These are phyloP conservation scores for Forbesichthys papilliferus DNA, from an alignment of 2,113 vertebrate genomes.

Conservation along the genomic window DNA sequence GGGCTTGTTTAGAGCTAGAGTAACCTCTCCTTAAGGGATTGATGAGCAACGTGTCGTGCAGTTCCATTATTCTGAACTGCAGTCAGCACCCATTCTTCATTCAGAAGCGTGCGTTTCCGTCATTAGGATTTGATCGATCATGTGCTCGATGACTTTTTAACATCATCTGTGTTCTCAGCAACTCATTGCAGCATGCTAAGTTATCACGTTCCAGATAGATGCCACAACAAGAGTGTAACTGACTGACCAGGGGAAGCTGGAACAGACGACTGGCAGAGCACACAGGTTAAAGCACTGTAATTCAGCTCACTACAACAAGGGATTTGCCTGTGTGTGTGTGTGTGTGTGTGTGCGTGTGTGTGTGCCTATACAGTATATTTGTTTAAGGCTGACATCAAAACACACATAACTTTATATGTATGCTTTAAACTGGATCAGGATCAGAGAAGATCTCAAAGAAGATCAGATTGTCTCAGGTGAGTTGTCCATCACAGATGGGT, in stretches of 20 bases:
- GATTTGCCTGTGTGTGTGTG: neutral
- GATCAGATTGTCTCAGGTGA: too few relatives aligned
- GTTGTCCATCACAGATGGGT: too few relatives aligned
- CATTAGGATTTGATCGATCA: neutral
- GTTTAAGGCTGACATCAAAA: neutral
- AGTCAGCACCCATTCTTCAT: neutral
- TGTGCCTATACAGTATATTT: neutral
- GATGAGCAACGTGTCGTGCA: too few relatives aligned
- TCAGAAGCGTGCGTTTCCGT: neutral
- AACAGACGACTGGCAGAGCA: neutral
- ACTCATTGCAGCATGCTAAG: conserved; percentile 22
- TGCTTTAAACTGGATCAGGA: neutral
- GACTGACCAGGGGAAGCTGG: conserved; percentile 10
- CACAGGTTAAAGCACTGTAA: neutral
- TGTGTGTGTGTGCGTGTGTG: neutral
- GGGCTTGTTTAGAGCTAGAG: too few relatives aligned
- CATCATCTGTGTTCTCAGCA: conserved; percentile 12
- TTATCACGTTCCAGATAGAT: conserved; percentile 11
- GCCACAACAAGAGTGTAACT: neutral
- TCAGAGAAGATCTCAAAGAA: neutral
- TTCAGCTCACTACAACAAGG: neutral
- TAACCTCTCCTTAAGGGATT: too few relatives aligned
- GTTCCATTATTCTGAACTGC: neutral
- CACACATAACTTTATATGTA: neutral
- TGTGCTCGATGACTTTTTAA: conserved; percentile 10